Base-by-base conservation (phyloP, 2,888 invertebrate species). In the Omphaloscelis lunosa region DNA sequence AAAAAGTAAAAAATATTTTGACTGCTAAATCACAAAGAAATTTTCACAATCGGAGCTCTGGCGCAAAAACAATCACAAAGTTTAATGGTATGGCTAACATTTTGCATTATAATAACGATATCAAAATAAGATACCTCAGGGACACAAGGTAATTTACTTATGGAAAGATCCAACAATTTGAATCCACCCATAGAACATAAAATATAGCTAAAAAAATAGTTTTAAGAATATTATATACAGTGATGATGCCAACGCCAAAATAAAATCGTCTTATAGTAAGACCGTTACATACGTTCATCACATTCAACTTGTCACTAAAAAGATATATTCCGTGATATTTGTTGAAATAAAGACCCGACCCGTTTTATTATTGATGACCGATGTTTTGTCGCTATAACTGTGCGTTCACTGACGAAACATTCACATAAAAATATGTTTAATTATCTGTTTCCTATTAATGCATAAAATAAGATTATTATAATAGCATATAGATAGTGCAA, bases 31-130 rank as follows among this genome's bases (percentile, higher is more conserved):
- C 73, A 85, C 72, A 85, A 80, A 79, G 48, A 74, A 65, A n/a
- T 63, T 61, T 63, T 63, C 39, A 69, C 75, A 79, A 80, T 82
- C 41, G 27, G 48, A 67, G 51, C 45, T 66, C 65, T 69, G 29
- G 23, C 23, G 68, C 62, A 65, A 77, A 59, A 65, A 51, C n/a
- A 39, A 83, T 70, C 72, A 86, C 72, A 75, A 79, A 75, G 34
- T 68, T 41, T 53, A 58, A 76, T 23, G 39, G 53, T 58, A 66
- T 29, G 53, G 67, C 59, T 68, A 72, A 48, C 63, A 84, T 84
- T 72, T 82, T 85, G 87, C 72, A 79, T 77, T 87, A 79, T 65
- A 72, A 53, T 58, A 67, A 79, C 29, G 15, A 65, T 77, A 17
- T 27, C 56, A 67, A 56, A 51, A n/a, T 62, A 72, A 61, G 7